These are phyloP conservation scores for Hemistola chrysoprasaria DNA, from an alignment of 2,888 invertebrate genomes.

Conservation along the genomic window DNA sequence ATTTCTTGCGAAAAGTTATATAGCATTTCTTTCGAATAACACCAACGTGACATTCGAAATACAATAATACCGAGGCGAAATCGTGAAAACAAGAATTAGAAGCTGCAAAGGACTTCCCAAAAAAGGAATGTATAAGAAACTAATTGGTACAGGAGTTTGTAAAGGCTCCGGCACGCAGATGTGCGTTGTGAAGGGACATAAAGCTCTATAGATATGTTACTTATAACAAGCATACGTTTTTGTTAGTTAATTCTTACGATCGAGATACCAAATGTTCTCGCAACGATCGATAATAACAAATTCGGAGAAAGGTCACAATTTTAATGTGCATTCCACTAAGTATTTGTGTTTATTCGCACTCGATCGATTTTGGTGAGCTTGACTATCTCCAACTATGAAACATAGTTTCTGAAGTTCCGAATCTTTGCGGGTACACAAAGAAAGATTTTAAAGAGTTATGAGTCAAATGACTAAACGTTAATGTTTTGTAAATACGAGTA, in stretches of 20 bases:
- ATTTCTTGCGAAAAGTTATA: too few relatives aligned
- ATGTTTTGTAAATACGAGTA: constrained; percentile 3
- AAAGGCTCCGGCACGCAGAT: constrained; percentile 45
- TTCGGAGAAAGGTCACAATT: constrained; percentile 19
- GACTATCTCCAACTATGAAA: too few relatives aligned
- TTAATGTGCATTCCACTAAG: background rate
- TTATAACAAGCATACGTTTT: constrained; percentile 37
- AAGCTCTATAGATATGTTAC: constrained; percentile 47
- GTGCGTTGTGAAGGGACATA: constrained; percentile 50
- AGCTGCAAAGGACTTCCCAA: constrained; percentile 29
- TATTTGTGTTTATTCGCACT: too few relatives aligned
- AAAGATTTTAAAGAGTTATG: too few relatives aligned
- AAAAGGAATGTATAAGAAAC: constrained; percentile 40
- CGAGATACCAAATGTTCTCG: constrained; percentile 31
- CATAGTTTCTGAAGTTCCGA: too few relatives aligned
- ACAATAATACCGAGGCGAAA: constrained; percentile 16
- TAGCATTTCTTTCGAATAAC: too few relatives aligned
- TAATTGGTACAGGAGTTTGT: constrained; percentile 50
- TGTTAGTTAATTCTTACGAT: constrained; percentile 32
- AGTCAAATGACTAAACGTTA: background rate
- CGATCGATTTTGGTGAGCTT: too few relatives aligned
- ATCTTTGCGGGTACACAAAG: too few relatives aligned
- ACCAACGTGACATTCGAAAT: too few relatives aligned
- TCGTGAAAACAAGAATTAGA: constrained; percentile 21
- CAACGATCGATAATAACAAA: constrained; percentile 35